These are phyloP conservation scores for Hirudo medicinalis DNA, from an alignment of 1,140 invertebrate genomes.

Conservation along the genomic window DNA sequence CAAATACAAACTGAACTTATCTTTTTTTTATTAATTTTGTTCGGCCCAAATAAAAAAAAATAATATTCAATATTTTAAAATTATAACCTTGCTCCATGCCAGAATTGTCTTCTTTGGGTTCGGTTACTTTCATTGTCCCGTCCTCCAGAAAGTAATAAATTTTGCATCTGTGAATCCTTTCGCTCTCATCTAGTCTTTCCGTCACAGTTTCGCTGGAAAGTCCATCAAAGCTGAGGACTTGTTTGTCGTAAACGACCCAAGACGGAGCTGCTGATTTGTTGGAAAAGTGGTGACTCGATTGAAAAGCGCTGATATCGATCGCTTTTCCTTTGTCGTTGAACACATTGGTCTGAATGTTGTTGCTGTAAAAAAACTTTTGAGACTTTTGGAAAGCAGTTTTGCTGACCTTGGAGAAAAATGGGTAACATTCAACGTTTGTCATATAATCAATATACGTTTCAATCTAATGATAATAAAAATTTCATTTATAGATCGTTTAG, in stretches of 20 bases:
- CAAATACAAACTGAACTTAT: no score
- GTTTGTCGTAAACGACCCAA: background rate
- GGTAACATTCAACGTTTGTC: no score
- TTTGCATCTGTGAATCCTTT: background rate
- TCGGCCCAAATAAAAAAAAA: no score
- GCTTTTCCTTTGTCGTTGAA: background rate
- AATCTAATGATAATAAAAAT: no score
- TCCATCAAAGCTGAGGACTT: background rate
- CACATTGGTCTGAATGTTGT: conserved; percentile 1
- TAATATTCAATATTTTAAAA: background rate
- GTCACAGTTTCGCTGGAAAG: background rate
- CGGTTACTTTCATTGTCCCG: background rate
- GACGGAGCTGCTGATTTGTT: background rate
- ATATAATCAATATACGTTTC: no score
- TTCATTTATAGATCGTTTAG: no score
- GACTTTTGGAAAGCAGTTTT: background rate
- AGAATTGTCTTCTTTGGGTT: conserved; percentile 5
- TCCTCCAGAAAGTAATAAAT: conserved; percentile 6
- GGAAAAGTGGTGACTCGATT: background rate
- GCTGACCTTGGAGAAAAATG: no score
- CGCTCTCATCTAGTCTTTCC: background rate
- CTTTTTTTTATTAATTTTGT: no score
- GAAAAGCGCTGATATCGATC: background rate
- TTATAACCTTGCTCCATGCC: conserved; percentile 2
- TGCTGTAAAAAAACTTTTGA: conserved; percentile 7